Conservation (phyloP, 2,888 invertebrate genomes). For the Sarcophaga variegata region DNA sequence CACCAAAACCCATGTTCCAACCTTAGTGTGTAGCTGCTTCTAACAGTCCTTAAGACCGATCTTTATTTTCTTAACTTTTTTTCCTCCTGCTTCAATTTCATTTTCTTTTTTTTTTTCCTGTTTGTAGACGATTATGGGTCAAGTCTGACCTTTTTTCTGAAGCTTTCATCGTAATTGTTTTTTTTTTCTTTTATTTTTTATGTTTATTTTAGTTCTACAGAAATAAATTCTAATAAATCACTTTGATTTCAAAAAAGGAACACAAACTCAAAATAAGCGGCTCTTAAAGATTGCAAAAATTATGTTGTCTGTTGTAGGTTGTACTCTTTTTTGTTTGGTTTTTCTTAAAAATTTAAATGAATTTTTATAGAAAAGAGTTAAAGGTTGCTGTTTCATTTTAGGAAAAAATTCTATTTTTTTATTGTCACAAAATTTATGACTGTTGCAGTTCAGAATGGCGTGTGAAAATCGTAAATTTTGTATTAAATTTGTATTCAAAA, state of each 20-base stretch:
- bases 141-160: conserved; percentile 66
- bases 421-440: conserved; percentile 49
- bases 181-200: neutral
- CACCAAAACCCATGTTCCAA: no score
- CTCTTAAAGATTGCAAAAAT: conserved; percentile 42
- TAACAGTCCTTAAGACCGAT: neutral
- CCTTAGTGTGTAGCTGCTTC: neutral
- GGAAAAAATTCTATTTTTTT: neutral
- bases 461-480: conserved; percentile 57
- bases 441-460: conserved; percentile 32
- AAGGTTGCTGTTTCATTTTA: conserved; percentile 9
- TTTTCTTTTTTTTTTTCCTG: neutral
- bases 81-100: conserved; percentile 13
- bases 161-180: conserved; percentile 41
- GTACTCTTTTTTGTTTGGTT: conserved; percentile 12
- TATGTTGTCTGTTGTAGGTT: conserved; percentile 18
- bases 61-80: conserved; percentile 1
- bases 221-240: conserved; percentile 70
- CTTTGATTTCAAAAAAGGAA: conserved; percentile 62
- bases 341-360: conserved; percentile 35
- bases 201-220: conserved; percentile 36
- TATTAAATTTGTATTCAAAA: neutral
- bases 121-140: conserved; percentile 62
- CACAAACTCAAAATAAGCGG: neutral
- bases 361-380: conserved; percentile 7